These are phyloP conservation scores for Holothuria scabra DNA, from an alignment of 53 echinoderm and acorn worm species.

Conservation along the genomic window DNA sequence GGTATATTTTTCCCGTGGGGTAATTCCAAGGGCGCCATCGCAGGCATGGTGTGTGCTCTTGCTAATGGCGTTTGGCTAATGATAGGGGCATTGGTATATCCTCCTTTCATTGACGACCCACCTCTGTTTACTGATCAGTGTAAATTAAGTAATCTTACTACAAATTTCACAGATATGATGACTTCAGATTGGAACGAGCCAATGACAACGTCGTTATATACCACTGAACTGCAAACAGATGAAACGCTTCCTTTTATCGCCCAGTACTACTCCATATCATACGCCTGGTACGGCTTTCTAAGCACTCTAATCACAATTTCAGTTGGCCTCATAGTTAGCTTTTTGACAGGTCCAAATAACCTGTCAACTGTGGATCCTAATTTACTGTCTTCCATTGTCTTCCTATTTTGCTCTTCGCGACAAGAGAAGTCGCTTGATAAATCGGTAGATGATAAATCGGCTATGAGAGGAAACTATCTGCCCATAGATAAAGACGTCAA, in stretches of 20 bases:
- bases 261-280: constrained; percentile 19
- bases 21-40: constrained; percentile 13
- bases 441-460: no score
- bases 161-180: neutral
- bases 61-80: constrained; percentile 11
- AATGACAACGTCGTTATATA: neutral
- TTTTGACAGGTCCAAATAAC: constrained; percentile 12
- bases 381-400: neutral
- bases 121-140: constrained; percentile 34
- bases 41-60: constrained; percentile 1
- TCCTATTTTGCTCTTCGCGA: neutral
- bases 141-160: neutral
- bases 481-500: no score
- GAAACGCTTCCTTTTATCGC: neutral
- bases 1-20: constrained; percentile 34
- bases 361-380: neutral
- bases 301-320: neutral
- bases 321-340: neutral
- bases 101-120: constrained; percentile 3
- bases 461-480: no score
- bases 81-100: constrained; percentile 14
- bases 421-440: no score
- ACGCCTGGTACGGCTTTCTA: neutral
- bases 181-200: neutral
- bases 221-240: neutral